These are phyloP conservation scores for Bettongia penicillata DNA, from an alignment of 2,113 vertebrate species.

Conservation along the genomic window DNA sequence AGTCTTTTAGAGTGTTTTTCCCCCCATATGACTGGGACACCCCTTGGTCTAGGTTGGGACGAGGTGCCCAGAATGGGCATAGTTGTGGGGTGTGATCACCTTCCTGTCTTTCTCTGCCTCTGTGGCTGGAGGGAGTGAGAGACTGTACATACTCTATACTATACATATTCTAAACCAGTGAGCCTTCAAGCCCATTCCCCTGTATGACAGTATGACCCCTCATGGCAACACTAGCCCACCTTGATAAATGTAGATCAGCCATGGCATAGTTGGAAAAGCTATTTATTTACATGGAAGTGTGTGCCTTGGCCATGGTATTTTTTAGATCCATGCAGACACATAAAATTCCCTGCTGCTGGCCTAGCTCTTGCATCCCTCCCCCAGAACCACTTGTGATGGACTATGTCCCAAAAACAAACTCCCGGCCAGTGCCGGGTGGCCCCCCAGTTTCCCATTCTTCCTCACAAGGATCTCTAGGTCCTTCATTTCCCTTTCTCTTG, in stretches of 20 bases:
- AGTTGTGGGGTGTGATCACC: background rate
- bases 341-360: background rate
- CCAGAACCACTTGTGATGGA: background rate
- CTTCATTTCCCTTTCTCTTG: background rate
- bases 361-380: background rate
- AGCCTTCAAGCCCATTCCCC: background rate
- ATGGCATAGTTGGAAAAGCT: background rate
- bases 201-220: no score
- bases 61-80: background rate
- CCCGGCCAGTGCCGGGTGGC: no score
- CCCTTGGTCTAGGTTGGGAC: background rate
- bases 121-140: background rate
- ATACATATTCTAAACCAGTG: background rate
- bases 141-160: background rate
- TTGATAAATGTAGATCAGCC: background rate
- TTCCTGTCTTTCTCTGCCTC: background rate
- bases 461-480: background rate
- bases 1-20: no score
- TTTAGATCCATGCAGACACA: background rate
- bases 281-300: background rate
- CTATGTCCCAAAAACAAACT: no score
- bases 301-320: background rate
- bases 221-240: background rate
- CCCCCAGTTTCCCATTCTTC: background rate
- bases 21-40: background rate